These are phyloP conservation scores for Sylvia borin DNA, from an alignment of 2,797 vertebrate species.

Conservation along the genomic window DNA sequence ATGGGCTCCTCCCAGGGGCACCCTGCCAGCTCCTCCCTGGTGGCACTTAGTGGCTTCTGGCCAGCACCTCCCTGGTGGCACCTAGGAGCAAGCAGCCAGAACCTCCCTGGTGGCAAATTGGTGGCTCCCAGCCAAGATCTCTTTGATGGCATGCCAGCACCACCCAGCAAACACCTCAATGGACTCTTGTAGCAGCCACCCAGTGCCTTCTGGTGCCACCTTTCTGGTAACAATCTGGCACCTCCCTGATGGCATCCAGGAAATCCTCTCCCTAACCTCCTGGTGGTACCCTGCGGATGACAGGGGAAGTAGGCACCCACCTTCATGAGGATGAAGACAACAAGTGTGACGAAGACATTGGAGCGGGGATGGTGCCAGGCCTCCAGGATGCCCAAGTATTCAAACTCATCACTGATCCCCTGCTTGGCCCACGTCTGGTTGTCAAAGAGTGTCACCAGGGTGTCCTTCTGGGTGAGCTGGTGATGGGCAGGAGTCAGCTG, in stretches of 20 bases:
- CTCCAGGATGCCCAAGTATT: slow-evolving; percentile 83
- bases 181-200: neutral
- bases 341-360: slow-evolving; percentile 92
- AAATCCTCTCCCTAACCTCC: neutral
- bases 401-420: slow-evolving; percentile 87
- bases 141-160: neutral
- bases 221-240: neutral
- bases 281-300: neutral
- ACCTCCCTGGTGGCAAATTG: neutral
- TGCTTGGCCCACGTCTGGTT: slow-evolving; percentile 94
- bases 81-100: neutral
- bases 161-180: neutral
- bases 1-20: neutral
- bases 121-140: neutral
- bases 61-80: neutral
- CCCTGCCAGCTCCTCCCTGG: neutral
- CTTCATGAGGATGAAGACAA: slow-evolving; percentile 97
- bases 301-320: slow-evolving; percentile 55
- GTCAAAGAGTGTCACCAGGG: slow-evolving; percentile 91
- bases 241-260: neutral
- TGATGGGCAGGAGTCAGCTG: neutral
- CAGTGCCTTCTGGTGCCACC: neutral
- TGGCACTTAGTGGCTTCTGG: neutral
- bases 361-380: slow-evolving; percentile 91
- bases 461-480: slow-evolving; percentile 94